A percentile compares a stretch with the other conserved stretches of the same genome.
Evolutionary conservation across 2,888 invertebrate genomes (phyloP).

Genomic region (Punctoribates punctum): DNA sequence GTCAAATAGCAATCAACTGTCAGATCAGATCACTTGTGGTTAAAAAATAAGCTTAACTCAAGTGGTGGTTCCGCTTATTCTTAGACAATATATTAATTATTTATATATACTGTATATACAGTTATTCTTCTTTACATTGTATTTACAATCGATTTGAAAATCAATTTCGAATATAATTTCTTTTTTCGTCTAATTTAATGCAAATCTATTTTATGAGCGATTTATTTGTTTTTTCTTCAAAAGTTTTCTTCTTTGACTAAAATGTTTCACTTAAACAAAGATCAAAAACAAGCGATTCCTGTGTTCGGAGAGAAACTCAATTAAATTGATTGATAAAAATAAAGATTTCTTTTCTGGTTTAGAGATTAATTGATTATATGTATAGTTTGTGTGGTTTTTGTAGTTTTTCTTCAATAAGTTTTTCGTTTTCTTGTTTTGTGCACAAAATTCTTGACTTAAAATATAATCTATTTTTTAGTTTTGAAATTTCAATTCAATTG

Average conservation of each 20-base stretch:
- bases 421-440: background rate
- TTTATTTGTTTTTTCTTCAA: background rate
- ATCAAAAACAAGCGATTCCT: background rate
- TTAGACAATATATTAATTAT: background rate
- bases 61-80: background rate
- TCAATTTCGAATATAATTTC: background rate
- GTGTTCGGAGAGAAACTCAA: background rate
- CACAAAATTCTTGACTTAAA: background rate
- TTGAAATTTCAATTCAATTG: background rate
- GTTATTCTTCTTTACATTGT: background rate
- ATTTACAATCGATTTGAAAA: slow-evolving; percentile 4
- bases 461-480: background rate
- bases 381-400: background rate
- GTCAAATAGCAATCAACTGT: slow-evolving; percentile 6
- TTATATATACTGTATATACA: slow-evolving; percentile 15
- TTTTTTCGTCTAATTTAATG: background rate
- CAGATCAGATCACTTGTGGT: background rate
- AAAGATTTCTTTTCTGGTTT: background rate
- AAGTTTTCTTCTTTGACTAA: background rate
- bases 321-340: slow-evolving; percentile 1
- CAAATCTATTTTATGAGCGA: background rate
- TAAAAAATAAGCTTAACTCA: background rate
- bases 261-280: background rate
- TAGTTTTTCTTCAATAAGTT: background rate
- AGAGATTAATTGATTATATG: background rate